A percentile compares a stretch with the other conserved stretches of the same genome.
Conservation (phyloP, 2,797 vertebrate genomes). For the Cephalopachus bancanus region DNA sequence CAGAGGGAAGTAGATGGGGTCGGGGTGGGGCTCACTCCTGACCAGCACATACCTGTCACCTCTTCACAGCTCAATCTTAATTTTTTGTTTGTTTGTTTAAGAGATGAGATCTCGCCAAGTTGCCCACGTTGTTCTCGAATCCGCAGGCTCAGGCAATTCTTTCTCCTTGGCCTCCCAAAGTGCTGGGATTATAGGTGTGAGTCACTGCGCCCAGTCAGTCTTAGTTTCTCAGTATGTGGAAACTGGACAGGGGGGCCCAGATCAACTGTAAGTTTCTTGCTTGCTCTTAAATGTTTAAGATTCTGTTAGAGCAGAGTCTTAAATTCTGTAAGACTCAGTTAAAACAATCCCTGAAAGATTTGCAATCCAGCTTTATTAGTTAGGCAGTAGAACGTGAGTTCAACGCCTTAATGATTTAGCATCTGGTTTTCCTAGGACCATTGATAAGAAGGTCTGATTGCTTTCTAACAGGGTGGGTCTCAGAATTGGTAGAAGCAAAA, state of each 20-base stretch:
- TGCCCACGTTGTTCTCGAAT: too few species aligned
- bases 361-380: neutral
- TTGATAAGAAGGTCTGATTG: neutral
- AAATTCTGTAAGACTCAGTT: neutral
- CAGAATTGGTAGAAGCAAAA: neutral
- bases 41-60: too few species aligned
- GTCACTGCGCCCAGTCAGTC: neutral
- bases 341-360: conserved; percentile 9
- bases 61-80: neutral
- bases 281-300: neutral
- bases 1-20: neutral
- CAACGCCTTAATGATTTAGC: neutral
- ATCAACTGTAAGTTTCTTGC: neutral
- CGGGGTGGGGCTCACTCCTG: neutral
- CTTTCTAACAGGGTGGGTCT: neutral
- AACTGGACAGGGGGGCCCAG: neutral
- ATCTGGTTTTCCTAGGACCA: neutral
- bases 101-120: too few species aligned
- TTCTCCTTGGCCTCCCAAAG: too few species aligned
- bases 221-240: neutral
- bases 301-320: neutral
- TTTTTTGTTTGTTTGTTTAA: neutral
- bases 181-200: too few species aligned
- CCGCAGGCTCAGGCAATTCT: too few species aligned
- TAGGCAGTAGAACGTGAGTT: neutral